Evolutionary conservation across 2,888 invertebrate species (phyloP).

Genomic region (Epinotia demarniana): DNA sequence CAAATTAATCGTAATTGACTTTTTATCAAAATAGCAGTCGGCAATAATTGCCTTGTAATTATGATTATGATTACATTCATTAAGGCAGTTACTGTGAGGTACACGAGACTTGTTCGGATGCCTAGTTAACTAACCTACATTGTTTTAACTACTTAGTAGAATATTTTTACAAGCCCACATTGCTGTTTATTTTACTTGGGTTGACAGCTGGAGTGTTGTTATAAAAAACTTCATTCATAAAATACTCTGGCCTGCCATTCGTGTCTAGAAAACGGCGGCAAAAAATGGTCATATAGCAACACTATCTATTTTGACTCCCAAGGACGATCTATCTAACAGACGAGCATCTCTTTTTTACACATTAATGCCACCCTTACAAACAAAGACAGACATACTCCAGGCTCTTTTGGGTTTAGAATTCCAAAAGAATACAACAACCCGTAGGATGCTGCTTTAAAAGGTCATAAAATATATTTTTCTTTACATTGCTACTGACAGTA

Average conservation of each 20-base stretch:
- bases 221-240: not conserved
- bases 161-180: not conserved
- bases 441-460: too few relatives aligned
- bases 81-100: conserved; percentile 12
- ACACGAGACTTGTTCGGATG: conserved; percentile 7
- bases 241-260: not conserved
- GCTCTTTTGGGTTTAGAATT: not conserved
- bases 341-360: not conserved
- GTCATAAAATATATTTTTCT: not conserved
- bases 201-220: not conserved
- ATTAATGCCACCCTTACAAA: not conserved
- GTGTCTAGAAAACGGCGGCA: not conserved
- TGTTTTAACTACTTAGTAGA: conserved; percentile 4
- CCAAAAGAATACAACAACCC: not conserved
- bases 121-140: conserved; percentile 6
- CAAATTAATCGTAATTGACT: conserved; percentile 42
- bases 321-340: not conserved
- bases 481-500: not conserved
- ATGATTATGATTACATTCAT: conserved; percentile 33
- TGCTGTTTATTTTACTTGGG: not conserved
- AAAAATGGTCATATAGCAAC: not conserved
- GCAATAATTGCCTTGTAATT: conserved; percentile 37
- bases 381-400: not conserved
- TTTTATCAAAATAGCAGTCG: conserved; percentile 36
- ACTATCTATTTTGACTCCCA: not conserved